Evolutionary conservation across 92 coral and sea anemone species (phyloP).

Genomic region (Metridium senile): DNA sequence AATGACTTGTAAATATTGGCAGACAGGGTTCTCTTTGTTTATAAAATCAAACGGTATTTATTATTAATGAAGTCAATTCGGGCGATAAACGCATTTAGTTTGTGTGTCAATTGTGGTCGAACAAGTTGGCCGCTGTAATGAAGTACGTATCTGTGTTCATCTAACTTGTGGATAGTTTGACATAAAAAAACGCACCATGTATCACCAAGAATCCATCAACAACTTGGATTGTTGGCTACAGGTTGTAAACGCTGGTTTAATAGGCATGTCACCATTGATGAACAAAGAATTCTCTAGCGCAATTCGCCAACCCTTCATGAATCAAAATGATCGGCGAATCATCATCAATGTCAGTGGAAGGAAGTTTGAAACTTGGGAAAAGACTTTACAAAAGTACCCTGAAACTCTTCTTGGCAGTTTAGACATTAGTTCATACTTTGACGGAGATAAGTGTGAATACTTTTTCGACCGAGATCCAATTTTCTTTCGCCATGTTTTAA

Average conservation of each 20-base stretch:
- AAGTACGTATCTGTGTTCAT: not conserved
- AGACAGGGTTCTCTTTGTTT: not conserved
- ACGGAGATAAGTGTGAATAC: constrained; percentile 67
- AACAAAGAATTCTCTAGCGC: constrained; percentile 40
- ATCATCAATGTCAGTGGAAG: constrained; percentile 87
- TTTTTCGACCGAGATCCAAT: constrained; percentile 87
- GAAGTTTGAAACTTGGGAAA: constrained; percentile 94
- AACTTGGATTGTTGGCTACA: constrained; percentile 73
- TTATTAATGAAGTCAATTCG: constrained; percentile 27
- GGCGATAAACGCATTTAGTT: constrained; percentile 15
- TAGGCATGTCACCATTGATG: constrained; percentile 84
- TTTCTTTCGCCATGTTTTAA: constrained; percentile 88
- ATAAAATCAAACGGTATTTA: constrained; percentile 13
- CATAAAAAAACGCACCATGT: constrained; percentile 8
- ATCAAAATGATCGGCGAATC: constrained; percentile 72
- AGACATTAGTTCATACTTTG: constrained; percentile 65
- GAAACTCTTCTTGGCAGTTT: constrained; percentile 78
- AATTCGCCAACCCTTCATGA: constrained; percentile 48
- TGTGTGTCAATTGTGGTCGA: constrained; percentile 1
- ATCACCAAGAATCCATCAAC: constrained; percentile 25
- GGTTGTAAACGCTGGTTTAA: constrained; percentile 64
- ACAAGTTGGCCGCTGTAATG: not conserved
- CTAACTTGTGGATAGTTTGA: not conserved
- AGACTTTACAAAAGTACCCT: constrained; percentile 80
- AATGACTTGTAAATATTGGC: not conserved